These are phyloP conservation scores for Molanna angustata DNA, from an alignment of 2,888 invertebrate species.

Conservation along the genomic window DNA sequence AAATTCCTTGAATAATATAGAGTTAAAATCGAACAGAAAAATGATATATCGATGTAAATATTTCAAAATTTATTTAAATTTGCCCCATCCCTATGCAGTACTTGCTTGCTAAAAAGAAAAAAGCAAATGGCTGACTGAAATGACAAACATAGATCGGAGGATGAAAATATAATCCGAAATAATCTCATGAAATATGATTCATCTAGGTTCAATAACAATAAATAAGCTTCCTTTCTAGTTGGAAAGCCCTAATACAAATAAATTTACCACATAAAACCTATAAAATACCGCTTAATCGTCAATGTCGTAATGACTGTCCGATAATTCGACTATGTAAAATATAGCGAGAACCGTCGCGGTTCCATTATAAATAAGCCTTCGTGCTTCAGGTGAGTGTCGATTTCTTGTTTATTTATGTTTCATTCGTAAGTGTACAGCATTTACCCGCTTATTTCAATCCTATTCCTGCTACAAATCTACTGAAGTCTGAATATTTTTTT, in stretches of 20 bases:
- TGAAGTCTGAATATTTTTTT: constrained; percentile 6
- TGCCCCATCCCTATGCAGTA: neutral
- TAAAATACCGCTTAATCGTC: constrained; percentile 10
- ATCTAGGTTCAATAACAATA: constrained; percentile 57
- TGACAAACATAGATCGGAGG: constrained; percentile 43
- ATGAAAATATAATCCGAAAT: constrained; percentile 48
- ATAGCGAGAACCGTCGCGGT: constrained; percentile 7
- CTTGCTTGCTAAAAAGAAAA: constrained; percentile 34
- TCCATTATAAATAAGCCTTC: constrained; percentile 24
- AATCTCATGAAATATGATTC: constrained; percentile 60
- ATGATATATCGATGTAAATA: neutral
- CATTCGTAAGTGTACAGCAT: constrained; percentile 1
- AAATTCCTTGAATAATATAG: too few species aligned
- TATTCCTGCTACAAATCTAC: neutral
- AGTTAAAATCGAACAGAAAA: too few species aligned
- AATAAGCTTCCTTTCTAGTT: constrained; percentile 45
- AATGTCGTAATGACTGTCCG: constrained; percentile 7
- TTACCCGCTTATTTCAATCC: constrained; percentile 21
- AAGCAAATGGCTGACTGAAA: constrained; percentile 58
- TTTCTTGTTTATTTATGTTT: constrained; percentile 12
- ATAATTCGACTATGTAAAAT: constrained; percentile 13
- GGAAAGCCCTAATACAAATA: constrained; percentile 15
- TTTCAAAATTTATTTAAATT: neutral
- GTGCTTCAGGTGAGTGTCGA: constrained; percentile 16
- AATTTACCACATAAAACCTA: constrained; percentile 17